Evolutionary conservation across 2,113 vertebrate species (phyloP).

Genomic region (Nerophis ophidion): DNA sequence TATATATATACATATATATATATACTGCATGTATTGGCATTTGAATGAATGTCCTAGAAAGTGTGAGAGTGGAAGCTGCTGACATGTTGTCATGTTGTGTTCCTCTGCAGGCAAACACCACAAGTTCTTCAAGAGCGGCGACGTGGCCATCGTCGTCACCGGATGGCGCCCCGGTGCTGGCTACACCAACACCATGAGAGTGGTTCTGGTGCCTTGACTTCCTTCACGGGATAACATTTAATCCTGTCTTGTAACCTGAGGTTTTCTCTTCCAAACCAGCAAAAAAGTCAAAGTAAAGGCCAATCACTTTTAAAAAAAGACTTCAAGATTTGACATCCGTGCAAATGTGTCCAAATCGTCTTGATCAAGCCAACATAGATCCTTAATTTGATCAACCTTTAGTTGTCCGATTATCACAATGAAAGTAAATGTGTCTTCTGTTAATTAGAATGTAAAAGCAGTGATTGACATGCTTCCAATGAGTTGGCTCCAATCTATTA

Average conservation of each 20-base stretch:
- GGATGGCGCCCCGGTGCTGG: slow-evolving; percentile 95
- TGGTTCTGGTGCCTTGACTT: slow-evolving; percentile 86
- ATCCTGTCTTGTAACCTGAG: neutral
- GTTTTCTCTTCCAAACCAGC: no score
- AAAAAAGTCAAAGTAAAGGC: no score
- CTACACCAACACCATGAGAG: slow-evolving; percentile 98
- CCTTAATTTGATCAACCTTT: no score
- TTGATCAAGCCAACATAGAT: no score
- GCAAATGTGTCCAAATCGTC: neutral
- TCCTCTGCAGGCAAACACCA: slow-evolving; percentile 80
- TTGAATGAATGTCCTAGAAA: no score
- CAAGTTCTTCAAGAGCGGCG: slow-evolving; percentile 90
- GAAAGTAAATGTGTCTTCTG: no score
- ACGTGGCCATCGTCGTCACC: slow-evolving; percentile 86
- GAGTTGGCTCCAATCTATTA: slow-evolving; percentile 30
- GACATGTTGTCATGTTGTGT: neutral
- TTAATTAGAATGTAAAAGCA: no score
- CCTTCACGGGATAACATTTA: slow-evolving; percentile 22
- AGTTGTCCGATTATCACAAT: no score
- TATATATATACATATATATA: no score
- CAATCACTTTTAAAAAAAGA: slow-evolving; percentile 21
- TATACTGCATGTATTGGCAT: no score
- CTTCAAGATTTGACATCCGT: neutral
- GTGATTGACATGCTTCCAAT: neutral
- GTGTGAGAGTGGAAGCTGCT: neutral